Conservation (phyloP, 2,797 vertebrate genomes). For the Champsocephalus esox region DNA sequence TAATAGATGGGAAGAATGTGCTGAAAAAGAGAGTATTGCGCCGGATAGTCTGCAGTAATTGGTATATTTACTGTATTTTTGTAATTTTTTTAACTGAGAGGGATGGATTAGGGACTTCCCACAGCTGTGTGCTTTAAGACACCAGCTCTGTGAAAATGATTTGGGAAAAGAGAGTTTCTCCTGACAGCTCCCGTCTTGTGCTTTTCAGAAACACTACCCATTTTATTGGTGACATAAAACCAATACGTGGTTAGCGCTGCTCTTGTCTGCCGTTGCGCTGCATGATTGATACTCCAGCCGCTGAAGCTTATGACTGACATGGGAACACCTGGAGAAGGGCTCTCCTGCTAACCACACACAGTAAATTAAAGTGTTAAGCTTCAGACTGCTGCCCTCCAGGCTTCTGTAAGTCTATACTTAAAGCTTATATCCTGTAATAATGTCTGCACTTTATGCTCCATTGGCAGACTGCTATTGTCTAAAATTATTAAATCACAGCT, state of each 20-base stretch:
- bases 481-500: slow-evolving; percentile 72
- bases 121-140: slow-evolving; percentile 54
- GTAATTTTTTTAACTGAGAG: slow-evolving; percentile 47
- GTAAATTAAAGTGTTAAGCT: slow-evolving; percentile 82
- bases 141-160: slow-evolving; percentile 79
- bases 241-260: slow-evolving; percentile 74
- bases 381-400: slow-evolving; percentile 72
- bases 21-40: slow-evolving; percentile 8
- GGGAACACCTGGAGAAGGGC: slow-evolving; percentile 84
- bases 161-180: slow-evolving; percentile 73
- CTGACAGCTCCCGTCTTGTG: slow-evolving; percentile 76
- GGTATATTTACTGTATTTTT: background rate
- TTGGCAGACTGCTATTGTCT: slow-evolving; percentile 71
- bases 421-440: slow-evolving; percentile 79
- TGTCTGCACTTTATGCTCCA: slow-evolving; percentile 68
- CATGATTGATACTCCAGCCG: slow-evolving; percentile 82
- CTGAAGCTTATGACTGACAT: slow-evolving; percentile 80
- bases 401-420: slow-evolving; percentile 77
- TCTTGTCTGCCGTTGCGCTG: slow-evolving; percentile 70
- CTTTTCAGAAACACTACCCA: slow-evolving; percentile 72
- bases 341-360: slow-evolving; percentile 81
- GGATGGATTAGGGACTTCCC: slow-evolving; percentile 55
- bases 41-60: slow-evolving; percentile 6
- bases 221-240: slow-evolving; percentile 82
- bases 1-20: slow-evolving; percentile 44